Base-by-base conservation (phyloP, 2,888 invertebrate genomes). In the Molorchus minor region DNA sequence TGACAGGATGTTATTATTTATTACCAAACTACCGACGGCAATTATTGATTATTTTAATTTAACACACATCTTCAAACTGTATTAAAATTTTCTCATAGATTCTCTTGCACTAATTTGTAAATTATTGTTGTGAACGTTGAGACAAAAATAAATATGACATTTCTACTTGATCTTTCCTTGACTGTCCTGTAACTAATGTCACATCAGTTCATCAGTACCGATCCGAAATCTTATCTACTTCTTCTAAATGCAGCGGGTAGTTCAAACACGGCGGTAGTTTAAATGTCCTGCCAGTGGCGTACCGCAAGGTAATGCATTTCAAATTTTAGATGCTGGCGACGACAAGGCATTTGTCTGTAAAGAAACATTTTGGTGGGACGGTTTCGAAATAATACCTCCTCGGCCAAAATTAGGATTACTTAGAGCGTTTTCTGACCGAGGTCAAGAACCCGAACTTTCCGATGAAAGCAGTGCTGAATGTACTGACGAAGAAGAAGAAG, bases 361-460 rank as follows among this genome's bases (percentile, higher is more conserved):
- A 76, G 88, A 89, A 75, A 82, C 84, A 57, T 88, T 88, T 81
- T 90, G 89, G 89, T 90, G 90, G 90, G 86, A 87, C 57, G 90
- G 90, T 15, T 82, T 90, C 52, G 85, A 86, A 78, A 81, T 90
- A 43, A 83, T 84, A 3, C 88, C 89, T 0, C 83, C 86, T 1
- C 82, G 88, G 15, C 85, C 84, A 0, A 84, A 86, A 36, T 80
- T 89, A 43, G 89, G 90, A 0, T 76, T 90, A 16, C 79, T 90
- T 29, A 87, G 86, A 67, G 44, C 65, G 2, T 77, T 79, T 51
- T 59, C 68, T 8, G 68, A 65, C 41, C 61, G 72, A 51, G 33
- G 43, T 1, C 53, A 60, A 10, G 66, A 67, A 51, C 49, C 59
- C 2, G 13, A 54, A 15, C 17, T 45, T 40, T 65, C 66, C 1